A percentile compares a stretch with the other conserved stretches of the same genome.
phyloP scores from a whole-genome alignment of 2,797 vertebrate species.

The Falco peregrinus region DNA sequence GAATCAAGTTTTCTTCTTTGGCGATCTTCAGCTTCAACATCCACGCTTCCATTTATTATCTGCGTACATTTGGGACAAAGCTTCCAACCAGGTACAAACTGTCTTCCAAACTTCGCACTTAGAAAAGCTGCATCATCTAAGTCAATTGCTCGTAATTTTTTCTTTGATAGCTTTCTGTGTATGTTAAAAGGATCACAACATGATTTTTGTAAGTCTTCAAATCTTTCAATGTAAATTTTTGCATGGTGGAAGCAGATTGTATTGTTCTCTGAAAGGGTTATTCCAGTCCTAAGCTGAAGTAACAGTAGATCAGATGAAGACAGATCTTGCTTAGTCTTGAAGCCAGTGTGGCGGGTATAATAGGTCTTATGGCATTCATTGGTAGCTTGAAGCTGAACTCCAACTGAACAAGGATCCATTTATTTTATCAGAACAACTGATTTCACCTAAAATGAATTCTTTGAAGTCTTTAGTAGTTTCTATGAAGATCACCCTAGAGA shows the following conservation, averaged over 20 bases:
- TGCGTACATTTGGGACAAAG: conserved; percentile 81
- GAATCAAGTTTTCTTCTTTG: conserved; percentile 77
- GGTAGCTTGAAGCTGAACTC: conserved; percentile 76
- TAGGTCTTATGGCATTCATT: conserved; percentile 80
- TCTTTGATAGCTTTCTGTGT: conserved; percentile 80
- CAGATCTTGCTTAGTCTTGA: conserved; percentile 77
- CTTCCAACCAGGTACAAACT: conserved; percentile 83
- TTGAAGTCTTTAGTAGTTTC: conserved; percentile 39
- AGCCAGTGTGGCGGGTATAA: conserved; percentile 76
- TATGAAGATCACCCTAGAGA: conserved; percentile 53
- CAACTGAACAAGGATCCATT: conserved; percentile 81
- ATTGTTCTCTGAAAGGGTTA: conserved; percentile 75
- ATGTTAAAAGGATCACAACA: conserved; percentile 82
- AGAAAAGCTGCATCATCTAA: conserved; percentile 79
- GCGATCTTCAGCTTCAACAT: conserved; percentile 76
- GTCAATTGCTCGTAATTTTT: conserved; percentile 77
- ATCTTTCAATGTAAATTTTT: conserved; percentile 80
- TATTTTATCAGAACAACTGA: conserved; percentile 22
- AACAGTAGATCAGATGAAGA: conserved; percentile 76
- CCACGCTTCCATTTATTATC: conserved; percentile 79
- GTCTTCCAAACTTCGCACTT: conserved; percentile 79
- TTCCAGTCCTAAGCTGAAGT: conserved; percentile 80
- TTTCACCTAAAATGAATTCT: conserved; percentile 5
- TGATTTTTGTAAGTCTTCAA: conserved; percentile 79
- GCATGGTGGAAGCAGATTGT: conserved; percentile 82